These are phyloP conservation scores for Laspeyria flexula DNA, from an alignment of 2,888 invertebrate species.

Conservation along the genomic window DNA sequence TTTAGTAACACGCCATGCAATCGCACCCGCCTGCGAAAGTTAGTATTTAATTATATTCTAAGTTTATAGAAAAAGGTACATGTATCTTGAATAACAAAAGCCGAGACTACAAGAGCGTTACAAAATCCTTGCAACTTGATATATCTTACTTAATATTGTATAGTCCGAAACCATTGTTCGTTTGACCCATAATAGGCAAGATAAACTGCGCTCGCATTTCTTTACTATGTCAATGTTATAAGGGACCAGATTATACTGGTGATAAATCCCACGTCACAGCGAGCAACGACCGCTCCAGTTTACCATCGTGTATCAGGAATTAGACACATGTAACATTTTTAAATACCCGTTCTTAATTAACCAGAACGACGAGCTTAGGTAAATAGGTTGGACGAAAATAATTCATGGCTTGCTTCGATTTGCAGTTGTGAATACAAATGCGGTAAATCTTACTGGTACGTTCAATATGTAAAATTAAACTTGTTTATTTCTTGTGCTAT, in stretches of 20 bases:
- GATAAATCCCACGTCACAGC: conserved; percentile 26
- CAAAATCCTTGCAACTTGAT: conserved; percentile 34
- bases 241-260: conserved; percentile 33
- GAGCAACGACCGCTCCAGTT: conserved; percentile 64
- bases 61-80: too few species aligned
- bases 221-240: conserved; percentile 32
- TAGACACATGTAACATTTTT: conserved; percentile 58
- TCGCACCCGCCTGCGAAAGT: too few species aligned
- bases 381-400: conserved; percentile 61
- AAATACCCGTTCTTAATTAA: conserved; percentile 59
- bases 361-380: conserved; percentile 47
- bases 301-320: conserved; percentile 46
- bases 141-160: conserved; percentile 37
- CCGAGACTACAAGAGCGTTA: conserved; percentile 24
- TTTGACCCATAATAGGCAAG: conserved; percentile 34
- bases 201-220: conserved; percentile 34
- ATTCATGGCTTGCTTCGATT: conserved; percentile 37
- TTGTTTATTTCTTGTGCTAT: neutral
- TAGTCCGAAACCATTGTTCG: conserved; percentile 32
- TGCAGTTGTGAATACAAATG: conserved; percentile 25
- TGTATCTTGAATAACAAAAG: too few species aligned
- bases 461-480: neutral
- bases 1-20: too few species aligned
- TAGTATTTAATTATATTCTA: too few species aligned
- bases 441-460: conserved; percentile 15